Evolutionary conservation across 1,140 invertebrate genomes (phyloP), one percentile per base, ranked within the genome.

Genomic region (Drosophila watanabei): DNA sequence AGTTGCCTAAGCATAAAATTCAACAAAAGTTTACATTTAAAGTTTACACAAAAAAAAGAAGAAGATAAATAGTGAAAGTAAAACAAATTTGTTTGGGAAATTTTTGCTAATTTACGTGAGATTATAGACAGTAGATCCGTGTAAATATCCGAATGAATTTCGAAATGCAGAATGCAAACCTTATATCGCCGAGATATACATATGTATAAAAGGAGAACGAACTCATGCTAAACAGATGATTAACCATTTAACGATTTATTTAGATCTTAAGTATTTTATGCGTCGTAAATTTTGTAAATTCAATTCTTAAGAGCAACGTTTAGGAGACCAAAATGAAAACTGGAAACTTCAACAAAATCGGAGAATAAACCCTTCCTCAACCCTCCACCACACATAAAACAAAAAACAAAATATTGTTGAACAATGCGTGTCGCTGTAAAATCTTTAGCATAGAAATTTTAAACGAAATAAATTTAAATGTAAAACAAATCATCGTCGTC

Each of bases 401-500:
- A 39, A 54, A 83, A 56, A 28, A 57, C 20, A 57, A 57, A 71
- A 80, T 86, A 82, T 91, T 90, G 86, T 90, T 90, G 69, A 90
- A 82, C 82, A 85, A 90, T 90, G 86, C 79, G 82, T 86, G 86
- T 89, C 88, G 87, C 87, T 90, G 82, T 91, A 90, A 72, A 86
- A 86, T 82, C 90, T 88, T 82, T 90, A 90, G 80, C 72, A 86
- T 90, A 91, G 65, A 86, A 73, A 62, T 82, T 90, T 90, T 90
- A 90, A 89, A 89, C 81, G 56, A 86, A 89, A 89, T 90, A 89
- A 89, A 90, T 77, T 70, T 91, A 91, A 90, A 86, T 91, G 75
- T 91, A 86, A 86, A 57, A 49, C 48, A 30, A 49, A 14, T 49
- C 46, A 14, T 28, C 3, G 41, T 18, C 20, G 28, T 39, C 10